Evolutionary conservation across 1,140 invertebrate genomes (phyloP).

Genomic region (Dinoponera quadriceps): DNA sequence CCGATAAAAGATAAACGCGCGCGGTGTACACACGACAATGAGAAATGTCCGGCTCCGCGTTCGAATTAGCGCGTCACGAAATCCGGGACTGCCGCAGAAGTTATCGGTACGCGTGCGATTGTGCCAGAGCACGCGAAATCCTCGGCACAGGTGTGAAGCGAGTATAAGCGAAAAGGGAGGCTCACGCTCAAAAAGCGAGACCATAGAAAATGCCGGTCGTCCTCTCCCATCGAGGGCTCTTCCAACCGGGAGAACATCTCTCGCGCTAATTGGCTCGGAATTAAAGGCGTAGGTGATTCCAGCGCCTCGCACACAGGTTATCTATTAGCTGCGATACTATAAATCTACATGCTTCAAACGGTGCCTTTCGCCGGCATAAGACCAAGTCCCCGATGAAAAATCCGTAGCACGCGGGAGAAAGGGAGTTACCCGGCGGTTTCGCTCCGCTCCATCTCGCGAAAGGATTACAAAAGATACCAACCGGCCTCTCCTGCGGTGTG

Average conservation of each 20-base stretch:
- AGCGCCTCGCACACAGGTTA: slow-evolving; percentile 27
- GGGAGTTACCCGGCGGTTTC: slow-evolving; percentile 65
- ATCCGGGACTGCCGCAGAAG: background rate
- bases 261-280: slow-evolving; percentile 33
- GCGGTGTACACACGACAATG: slow-evolving; percentile 62
- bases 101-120: slow-evolving; percentile 2
- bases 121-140: too few species aligned
- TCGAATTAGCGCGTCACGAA: too few species aligned
- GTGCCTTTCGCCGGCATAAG: slow-evolving; percentile 72
- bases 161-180: too few species aligned
- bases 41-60: slow-evolving; percentile 63
- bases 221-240: background rate
- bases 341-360: slow-evolving; percentile 62
- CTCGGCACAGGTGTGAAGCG: too few species aligned
- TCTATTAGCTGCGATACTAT: slow-evolving; percentile 57
- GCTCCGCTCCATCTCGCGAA: slow-evolving; percentile 48
- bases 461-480: slow-evolving; percentile 65
- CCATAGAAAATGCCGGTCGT: background rate
- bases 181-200: background rate
- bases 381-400: slow-evolving; percentile 68
- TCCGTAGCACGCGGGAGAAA: slow-evolving; percentile 72
- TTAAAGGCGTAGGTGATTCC: slow-evolving; percentile 50
- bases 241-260: slow-evolving; percentile 1
- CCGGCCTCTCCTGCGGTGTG: slow-evolving; percentile 28
- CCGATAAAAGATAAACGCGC: slow-evolving; percentile 78